Percentiles rank a stretch among this genome's conserved stretches.
These are phyloP conservation scores for Amiota minor DNA, from an alignment of 2,888 invertebrate species.

Conservation along the genomic window DNA sequence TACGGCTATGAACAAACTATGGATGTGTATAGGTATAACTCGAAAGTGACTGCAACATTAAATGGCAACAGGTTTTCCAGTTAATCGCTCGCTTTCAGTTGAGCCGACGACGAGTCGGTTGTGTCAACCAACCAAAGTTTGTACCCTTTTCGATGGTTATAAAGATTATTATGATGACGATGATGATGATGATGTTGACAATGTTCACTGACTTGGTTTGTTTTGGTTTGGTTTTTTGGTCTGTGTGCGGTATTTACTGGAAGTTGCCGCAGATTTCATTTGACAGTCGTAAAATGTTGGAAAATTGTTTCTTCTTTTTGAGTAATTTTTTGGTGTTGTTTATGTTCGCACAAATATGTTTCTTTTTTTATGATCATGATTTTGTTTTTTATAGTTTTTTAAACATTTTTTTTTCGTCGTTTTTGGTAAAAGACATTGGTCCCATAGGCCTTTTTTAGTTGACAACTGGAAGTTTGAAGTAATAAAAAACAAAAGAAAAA, in stretches of 20 bases:
- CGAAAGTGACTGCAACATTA: conserved; percentile 21
- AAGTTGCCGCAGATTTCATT: conserved; percentile 17
- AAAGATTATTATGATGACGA: conserved; percentile 39
- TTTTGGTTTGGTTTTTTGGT: not conserved
- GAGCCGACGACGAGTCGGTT: not conserved
- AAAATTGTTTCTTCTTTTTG: conserved; percentile 34
- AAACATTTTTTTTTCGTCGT: conserved; percentile 1
- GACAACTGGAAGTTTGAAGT: not conserved
- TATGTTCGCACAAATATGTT: conserved; percentile 47
- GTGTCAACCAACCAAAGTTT: not conserved
- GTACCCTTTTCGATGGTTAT: conserved; percentile 2
- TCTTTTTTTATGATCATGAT: conserved; percentile 23
- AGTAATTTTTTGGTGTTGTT: conserved; percentile 51
- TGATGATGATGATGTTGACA: no score
- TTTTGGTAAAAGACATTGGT: conserved; percentile 23
- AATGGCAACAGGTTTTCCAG: conserved; percentile 37
- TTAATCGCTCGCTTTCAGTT: conserved; percentile 22
- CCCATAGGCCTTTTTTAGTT: not conserved
- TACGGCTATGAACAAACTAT: not conserved
- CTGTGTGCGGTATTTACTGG: conserved; percentile 13
- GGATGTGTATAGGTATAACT: not conserved
- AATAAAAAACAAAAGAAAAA: not conserved
- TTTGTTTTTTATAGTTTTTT: conserved; percentile 2
- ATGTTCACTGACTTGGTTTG: no score
- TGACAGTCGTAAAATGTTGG: conserved; percentile 60